Conservation (phyloP, 2,888 invertebrate genomes). For the Nephrotoma guestfalica region DNA sequence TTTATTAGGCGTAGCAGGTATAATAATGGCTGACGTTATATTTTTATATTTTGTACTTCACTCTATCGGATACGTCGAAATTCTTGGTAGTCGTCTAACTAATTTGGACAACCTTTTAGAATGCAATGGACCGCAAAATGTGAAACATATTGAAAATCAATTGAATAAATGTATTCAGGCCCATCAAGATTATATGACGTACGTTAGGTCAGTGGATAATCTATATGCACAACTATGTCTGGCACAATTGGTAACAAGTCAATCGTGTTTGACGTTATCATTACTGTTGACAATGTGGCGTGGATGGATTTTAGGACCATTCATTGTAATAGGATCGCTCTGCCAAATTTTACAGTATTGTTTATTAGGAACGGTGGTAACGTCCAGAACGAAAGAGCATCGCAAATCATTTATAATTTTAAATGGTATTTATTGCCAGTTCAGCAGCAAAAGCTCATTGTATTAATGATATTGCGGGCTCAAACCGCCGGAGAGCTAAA, state of each 20-base stretch:
- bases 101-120: background rate
- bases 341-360: background rate
- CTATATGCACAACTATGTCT: background rate
- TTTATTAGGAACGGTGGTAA: background rate
- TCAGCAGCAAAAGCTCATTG: background rate
- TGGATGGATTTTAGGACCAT: background rate
- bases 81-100: background rate
- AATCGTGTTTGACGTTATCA: background rate
- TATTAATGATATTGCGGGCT: background rate
- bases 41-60: background rate
- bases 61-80: background rate
- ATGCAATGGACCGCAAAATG: background rate
- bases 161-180: background rate
- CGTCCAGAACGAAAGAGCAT: background rate
- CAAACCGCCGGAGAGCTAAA: background rate
- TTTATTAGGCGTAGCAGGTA: background rate
- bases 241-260: background rate
- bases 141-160: background rate
- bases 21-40: background rate
- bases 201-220: background rate
- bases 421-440: background rate
- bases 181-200: background rate
- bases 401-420: background rate
- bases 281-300: background rate
- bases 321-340: background rate